Percentiles rank a stretch among this genome's conserved stretches.
phyloP scores from a whole-genome alignment of 1,140 invertebrate species.

The Leptinotarsa defecta region DNA sequence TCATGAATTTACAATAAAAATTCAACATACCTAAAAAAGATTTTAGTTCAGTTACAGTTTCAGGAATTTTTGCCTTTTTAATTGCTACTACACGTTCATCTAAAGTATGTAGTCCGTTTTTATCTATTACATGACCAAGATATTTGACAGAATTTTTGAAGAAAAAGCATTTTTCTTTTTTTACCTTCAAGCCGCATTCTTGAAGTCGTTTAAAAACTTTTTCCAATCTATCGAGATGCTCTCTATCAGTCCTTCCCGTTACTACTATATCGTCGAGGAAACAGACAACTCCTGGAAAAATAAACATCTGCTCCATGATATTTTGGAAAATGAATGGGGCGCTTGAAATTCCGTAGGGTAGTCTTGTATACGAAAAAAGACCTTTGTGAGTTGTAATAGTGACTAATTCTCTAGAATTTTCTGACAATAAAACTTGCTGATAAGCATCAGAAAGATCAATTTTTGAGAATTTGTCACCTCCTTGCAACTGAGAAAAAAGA shows the following conservation, averaged over 20 bases:
- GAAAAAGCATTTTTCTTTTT: conserved; percentile 47
- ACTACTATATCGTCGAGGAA: not conserved
- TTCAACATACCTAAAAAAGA: conserved; percentile 41
- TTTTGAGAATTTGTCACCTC: too few relatives aligned
- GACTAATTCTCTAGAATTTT: too few relatives aligned
- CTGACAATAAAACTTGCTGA: too few relatives aligned
- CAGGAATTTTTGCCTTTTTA: not conserved
- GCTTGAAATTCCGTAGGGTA: conserved; percentile 20
- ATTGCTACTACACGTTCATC: conserved; percentile 30
- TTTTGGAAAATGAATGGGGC: too few relatives aligned
- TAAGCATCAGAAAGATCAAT: too few relatives aligned
- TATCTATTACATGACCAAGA: conserved; percentile 40
- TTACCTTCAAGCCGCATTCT: not conserved
- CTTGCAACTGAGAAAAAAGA: too few relatives aligned
- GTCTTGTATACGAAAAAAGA: too few relatives aligned
- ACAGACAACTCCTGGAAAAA: conserved; percentile 18
- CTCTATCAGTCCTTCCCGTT: too few relatives aligned
- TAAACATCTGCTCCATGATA: too few relatives aligned
- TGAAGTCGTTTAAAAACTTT: conserved; percentile 26
- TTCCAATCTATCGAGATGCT: too few relatives aligned
- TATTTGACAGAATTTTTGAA: not conserved
- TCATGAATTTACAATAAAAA: conserved; percentile 54
- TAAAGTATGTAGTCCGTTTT: conserved; percentile 47
- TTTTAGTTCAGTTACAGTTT: conserved; percentile 38
- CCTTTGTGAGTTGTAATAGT: too few relatives aligned